Conservation (phyloP, 2,888 invertebrate genomes). For the Dicycla oo region DNA sequence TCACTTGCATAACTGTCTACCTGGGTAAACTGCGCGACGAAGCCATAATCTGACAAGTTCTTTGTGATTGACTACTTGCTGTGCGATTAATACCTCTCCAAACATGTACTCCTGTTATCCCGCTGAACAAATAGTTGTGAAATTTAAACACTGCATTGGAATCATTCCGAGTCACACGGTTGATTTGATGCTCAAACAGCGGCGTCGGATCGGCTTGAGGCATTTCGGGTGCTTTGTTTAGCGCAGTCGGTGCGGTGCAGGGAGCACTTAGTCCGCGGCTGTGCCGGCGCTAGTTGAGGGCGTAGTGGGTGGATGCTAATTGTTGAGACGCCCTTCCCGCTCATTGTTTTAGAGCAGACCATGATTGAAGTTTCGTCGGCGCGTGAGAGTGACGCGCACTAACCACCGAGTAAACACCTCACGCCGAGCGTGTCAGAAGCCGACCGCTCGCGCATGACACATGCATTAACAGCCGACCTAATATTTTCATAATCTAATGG, state of each 20-base stretch:
- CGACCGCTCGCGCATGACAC: conserved; percentile 87
- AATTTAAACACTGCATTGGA: conserved; percentile 78
- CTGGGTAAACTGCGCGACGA: conserved; percentile 83
- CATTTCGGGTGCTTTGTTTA: conserved; percentile 74
- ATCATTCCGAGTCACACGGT: conserved; percentile 76
- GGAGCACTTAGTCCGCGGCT: conserved; percentile 81
- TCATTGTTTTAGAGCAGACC: conserved; percentile 90
- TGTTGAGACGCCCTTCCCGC: conserved; percentile 88
- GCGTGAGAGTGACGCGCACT: conserved; percentile 83
- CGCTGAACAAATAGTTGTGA: conserved; percentile 79
- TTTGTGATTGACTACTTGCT: conserved; percentile 85
- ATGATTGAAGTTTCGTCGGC: conserved; percentile 89
- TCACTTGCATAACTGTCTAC: conserved; percentile 87
- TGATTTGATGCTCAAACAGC: conserved; percentile 74
- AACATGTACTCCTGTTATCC: conserved; percentile 80
- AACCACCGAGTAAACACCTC: conserved; percentile 86
- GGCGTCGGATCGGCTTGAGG: conserved; percentile 64
- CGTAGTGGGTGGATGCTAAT: conserved; percentile 89
- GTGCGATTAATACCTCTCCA: conserved; percentile 81
- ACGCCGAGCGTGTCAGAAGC: conserved; percentile 75
- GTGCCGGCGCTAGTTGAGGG: conserved; percentile 83
- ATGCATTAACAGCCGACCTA: conserved; percentile 89
- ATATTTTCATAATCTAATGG: conserved; percentile 91
- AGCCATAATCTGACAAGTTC: conserved; percentile 86
- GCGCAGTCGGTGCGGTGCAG: conserved; percentile 77